These are phyloP conservation scores for Zophobas atratus DNA, from an alignment of 1,140 invertebrate genomes.

Conservation along the genomic window DNA sequence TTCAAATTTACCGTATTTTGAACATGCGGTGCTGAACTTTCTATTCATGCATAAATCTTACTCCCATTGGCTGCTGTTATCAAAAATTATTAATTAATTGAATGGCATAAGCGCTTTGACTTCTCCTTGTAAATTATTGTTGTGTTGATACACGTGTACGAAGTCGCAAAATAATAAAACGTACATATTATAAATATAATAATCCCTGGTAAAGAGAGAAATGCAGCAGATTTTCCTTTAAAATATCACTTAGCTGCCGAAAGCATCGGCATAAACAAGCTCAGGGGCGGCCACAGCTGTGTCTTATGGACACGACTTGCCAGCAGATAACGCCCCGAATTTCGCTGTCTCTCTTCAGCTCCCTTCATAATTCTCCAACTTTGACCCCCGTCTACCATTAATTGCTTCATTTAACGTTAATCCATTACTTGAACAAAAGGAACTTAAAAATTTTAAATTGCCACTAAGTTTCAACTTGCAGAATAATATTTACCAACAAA, in stretches of 20 bases:
- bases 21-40: no score
- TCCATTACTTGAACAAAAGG: slow-evolving; percentile 16
- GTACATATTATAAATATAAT: slow-evolving; percentile 37
- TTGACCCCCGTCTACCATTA: slow-evolving; percentile 15
- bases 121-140: background rate
- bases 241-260: slow-evolving; percentile 53
- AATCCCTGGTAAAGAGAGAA: slow-evolving; percentile 41
- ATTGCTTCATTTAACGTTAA: slow-evolving; percentile 34
- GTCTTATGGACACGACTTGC: slow-evolving; percentile 52
- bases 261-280: slow-evolving; percentile 53
- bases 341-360: slow-evolving; percentile 15
- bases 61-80: no score
- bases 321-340: slow-evolving; percentile 42
- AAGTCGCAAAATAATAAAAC: slow-evolving; percentile 47
- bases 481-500: slow-evolving; percentile 2
- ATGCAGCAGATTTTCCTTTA: slow-evolving; percentile 45
- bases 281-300: slow-evolving; percentile 52
- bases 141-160: slow-evolving; percentile 9
- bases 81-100: no score
- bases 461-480: background rate
- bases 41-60: no score
- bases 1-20: no score
- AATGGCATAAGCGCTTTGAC: no score
- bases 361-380: slow-evolving; percentile 35
- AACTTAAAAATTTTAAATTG: background rate